A percentile compares a stretch with the other conserved stretches of the same genome.
These are phyloP conservation scores for Metridium senile DNA, from an alignment of 92 coral and sea anemone genomes.

Conservation along the genomic window DNA sequence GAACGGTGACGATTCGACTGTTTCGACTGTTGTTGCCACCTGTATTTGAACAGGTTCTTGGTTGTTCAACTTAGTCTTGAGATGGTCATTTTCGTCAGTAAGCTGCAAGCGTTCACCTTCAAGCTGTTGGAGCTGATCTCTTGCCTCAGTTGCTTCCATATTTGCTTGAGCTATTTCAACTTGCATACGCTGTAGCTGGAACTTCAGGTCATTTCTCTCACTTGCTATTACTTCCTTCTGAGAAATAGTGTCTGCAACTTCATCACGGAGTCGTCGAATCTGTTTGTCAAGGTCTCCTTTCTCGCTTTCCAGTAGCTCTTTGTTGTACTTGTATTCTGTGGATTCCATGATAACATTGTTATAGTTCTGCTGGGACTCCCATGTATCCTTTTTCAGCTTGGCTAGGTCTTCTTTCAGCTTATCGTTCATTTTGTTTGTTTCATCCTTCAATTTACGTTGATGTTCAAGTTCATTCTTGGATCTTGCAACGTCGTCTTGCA, in stretches of 20 bases:
- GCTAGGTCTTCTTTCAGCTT: slow-evolving; percentile 73
- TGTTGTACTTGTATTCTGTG: slow-evolving; percentile 49
- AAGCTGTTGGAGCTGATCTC: slow-evolving; percentile 67
- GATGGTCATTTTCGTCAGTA: slow-evolving; percentile 61
- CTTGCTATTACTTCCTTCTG: slow-evolving; percentile 62
- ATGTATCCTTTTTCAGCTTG: slow-evolving; percentile 67
- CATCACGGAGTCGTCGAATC: slow-evolving; percentile 66
- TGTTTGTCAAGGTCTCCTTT: slow-evolving; percentile 68
- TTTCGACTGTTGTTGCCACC: slow-evolving; percentile 64
- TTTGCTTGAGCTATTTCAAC: slow-evolving; percentile 61
- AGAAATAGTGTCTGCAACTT: slow-evolving; percentile 48
- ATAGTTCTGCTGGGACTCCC: slow-evolving; percentile 76
- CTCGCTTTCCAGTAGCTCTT: slow-evolving; percentile 63
- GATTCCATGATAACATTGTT: slow-evolving; percentile 54
- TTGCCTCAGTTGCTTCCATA: slow-evolving; percentile 67
- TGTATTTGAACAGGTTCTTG: slow-evolving; percentile 52
- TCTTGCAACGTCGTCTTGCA: slow-evolving; percentile 73
- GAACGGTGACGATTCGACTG: slow-evolving; percentile 65
- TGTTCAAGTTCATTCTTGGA: slow-evolving; percentile 59
- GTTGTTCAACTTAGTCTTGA: slow-evolving; percentile 53
- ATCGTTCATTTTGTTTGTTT: slow-evolving; percentile 79
- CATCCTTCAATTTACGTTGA: slow-evolving; percentile 48
- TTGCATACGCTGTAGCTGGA: slow-evolving; percentile 62
- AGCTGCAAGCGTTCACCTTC: slow-evolving; percentile 53
- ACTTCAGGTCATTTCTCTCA: slow-evolving; percentile 73